Conservation (phyloP, 2,113 vertebrate species). For the Psophia crepitans region DNA sequence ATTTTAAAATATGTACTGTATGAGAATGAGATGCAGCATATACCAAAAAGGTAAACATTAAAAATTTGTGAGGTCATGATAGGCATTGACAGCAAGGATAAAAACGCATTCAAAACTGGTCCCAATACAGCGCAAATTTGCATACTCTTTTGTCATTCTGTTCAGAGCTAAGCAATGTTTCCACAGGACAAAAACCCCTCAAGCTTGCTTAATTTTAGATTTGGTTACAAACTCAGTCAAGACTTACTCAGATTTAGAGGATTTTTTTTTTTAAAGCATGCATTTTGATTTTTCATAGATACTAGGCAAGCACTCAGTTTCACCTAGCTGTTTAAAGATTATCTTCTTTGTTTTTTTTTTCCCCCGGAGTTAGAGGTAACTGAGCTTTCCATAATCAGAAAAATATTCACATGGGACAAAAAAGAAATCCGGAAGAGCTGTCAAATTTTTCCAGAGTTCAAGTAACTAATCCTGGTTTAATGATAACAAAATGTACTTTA, state of each 20-base stretch:
- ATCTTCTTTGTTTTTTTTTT: no score
- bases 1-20: background rate
- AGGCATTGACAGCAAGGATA: background rate
- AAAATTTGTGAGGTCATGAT: background rate
- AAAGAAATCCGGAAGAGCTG: background rate
- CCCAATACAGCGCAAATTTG: background rate
- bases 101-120: background rate
- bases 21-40: background rate
- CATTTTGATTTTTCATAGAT: background rate
- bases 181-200: background rate
- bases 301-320: background rate
- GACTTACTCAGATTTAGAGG: background rate
- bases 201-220: fast-evolving
- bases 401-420: background rate
- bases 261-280: background rate
- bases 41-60: background rate
- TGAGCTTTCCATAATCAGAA: background rate
- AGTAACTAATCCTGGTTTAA: background rate
- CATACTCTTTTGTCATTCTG: background rate
- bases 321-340: background rate
- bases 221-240: background rate
- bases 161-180: background rate
- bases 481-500: background rate
- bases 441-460: background rate
- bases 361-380: no score